phyloP scores from a whole-genome alignment of 2,888 invertebrate genomes.

The Phragmatobia fuliginosa region DNA sequence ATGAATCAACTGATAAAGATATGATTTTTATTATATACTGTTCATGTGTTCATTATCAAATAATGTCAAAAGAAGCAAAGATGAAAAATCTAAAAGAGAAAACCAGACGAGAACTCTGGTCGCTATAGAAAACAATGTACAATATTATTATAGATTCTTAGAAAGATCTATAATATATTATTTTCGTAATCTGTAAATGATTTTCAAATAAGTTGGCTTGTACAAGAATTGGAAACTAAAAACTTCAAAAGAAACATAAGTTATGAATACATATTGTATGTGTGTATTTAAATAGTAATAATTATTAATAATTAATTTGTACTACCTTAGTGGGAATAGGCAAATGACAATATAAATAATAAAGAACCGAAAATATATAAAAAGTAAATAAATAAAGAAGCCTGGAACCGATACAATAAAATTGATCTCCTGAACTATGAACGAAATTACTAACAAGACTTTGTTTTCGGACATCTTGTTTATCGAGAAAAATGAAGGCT shows the following conservation, averaged over 20 bases:
- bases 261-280: not conserved
- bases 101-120: not conserved
- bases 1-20: not conserved
- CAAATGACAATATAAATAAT: not conserved
- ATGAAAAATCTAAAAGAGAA: not conserved
- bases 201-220: not conserved
- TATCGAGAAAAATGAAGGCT: slow-evolving; percentile 6
- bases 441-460: not conserved
- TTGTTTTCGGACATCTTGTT: slow-evolving; percentile 1
- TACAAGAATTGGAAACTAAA: not conserved
- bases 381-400: not conserved
- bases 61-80: not conserved
- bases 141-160: no score
- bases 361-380: not conserved
- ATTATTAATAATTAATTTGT: not conserved
- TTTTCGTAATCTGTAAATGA: no score
- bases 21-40: no score
- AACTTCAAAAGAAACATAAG: not conserved
- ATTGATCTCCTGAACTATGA: not conserved
- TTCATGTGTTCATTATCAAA: not conserved
- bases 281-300: no score
- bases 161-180: no score
- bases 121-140: no score
- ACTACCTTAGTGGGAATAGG: not conserved
- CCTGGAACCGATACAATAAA: not conserved